Evolutionary conservation across 2,113 vertebrate genomes (phyloP), one percentile per base, ranked within the genome.

Genomic region (Nerophis ophidion): DNA sequence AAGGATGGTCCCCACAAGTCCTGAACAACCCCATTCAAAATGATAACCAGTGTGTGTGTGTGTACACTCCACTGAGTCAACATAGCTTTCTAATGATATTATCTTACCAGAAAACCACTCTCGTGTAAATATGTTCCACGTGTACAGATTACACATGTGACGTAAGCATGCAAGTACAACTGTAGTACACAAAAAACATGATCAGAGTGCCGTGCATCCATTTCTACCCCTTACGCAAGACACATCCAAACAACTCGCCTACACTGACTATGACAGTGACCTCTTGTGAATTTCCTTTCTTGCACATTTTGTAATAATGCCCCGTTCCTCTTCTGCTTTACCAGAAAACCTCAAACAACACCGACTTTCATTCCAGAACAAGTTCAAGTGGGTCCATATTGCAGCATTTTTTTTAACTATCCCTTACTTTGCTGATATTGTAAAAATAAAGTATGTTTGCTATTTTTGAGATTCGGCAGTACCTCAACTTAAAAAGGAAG

Each of bases 271-370:
- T 26, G 26, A 26, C 38, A 44, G 40, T 5, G 40, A 44, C 35
- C 17, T 40, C 12, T 51, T 55, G 10, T 11, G 5, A 65, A 61
- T 71, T 74, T 82, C 76, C 71, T 56, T 46, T 77, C 51, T 68
- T 84, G 60, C 75, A 38, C 12, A 52, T 9, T 50, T 70, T 68
- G 54, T 33, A 57, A 70, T 14, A 65, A 42, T 70, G 45, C 40
- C 15, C 33, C 40, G 57, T 80, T 85, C 79, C 71, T 50, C 69
- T 79, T 79, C 77, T 15, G 40, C 8, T 26, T 34, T 0, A 48
- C 61, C 2, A 12, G 19, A 46, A 65, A 34, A 69, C 53, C 60
- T 38, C 50, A 36, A 19, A 1, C 50, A 50, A 48, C 63, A 48
- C 60, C 9, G 33, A n/a, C 6, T 36, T 8, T 34, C 14, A 17